Base-by-base conservation (phyloP, 1,140 invertebrate genomes). In the Neodiprion pinetum region DNA sequence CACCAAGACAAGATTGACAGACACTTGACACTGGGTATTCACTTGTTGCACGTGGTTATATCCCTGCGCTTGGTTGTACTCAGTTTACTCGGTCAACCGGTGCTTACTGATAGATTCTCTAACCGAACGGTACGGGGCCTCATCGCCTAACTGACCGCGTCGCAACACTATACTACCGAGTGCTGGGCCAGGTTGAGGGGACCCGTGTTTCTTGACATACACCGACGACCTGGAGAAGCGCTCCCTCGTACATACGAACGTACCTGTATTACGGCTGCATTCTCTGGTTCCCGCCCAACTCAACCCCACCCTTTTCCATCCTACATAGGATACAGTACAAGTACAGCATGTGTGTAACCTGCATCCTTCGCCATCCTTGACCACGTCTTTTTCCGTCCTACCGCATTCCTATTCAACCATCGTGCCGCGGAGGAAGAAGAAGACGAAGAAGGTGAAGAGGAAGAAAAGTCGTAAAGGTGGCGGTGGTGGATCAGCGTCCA, bases 81-180 rank as follows among this genome's bases (percentile, higher is more conserved):
- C 28, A 5, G 28, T 40, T 61, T 61, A 61, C n/a, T 61, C 53
- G 53, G 53, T 61, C 53, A 61, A 61, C 53, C 53, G 53, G 53
- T 61, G 53, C 53, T 61, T 61, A 61, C 53, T 61, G 53, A 61
- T 61, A 17, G 53, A 61, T 61, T 61, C 53, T 61, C 53, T 61
- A 61, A 61, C 53, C 80, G 78, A 81, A 84, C 83, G 81, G 81
- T 82, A 74, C 81, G 79, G 76, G 78, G 76, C 81, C 78, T 83
- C 82, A 86, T 85, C 81, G 81, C 82, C 81, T 80, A 78, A 81
- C 80, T 84, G 79, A 82, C 80, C 80, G 72, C 74, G 80, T 61
- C 53, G 53, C 5, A 61, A 61, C 53, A 61, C 53, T 61, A 61
- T 61, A 61, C 53, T 61, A 61, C 53, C 53, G 53, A 61, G 53